Percentiles rank a stretch among this genome's conserved stretches.
Evolutionary conservation across 2,797 vertebrate species (phyloP).

Genomic region (Cygnus olor): DNA sequence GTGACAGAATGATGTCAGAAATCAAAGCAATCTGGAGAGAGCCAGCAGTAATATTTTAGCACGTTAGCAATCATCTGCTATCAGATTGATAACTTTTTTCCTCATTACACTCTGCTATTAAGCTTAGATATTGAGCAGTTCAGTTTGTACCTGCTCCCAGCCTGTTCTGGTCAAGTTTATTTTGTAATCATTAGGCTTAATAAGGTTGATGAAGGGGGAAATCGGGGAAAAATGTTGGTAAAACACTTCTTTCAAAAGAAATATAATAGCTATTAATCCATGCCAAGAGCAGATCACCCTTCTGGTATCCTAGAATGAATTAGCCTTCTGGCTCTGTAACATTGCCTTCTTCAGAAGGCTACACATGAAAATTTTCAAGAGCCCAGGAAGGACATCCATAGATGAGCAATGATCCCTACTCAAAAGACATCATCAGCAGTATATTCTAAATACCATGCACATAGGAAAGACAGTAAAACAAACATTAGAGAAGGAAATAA

Average conservation of each 20-base stretch:
- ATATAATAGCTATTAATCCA: not conserved
- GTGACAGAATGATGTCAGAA: not conserved
- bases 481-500: not conserved
- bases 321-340: not conserved
- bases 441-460: not conserved
- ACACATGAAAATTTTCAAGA: not conserved
- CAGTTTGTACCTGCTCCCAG: not conserved
- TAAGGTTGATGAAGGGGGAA: not conserved
- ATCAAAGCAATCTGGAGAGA: slow-evolving; percentile 3
- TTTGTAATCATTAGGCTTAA: not conserved
- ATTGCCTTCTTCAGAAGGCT: not conserved
- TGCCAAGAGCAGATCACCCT: not conserved
- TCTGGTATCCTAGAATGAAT: not conserved
- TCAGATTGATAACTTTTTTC: slow-evolving; percentile 33
- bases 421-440: not conserved
- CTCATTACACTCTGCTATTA: slow-evolving; percentile 6
- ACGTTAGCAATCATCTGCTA: slow-evolving; percentile 10
- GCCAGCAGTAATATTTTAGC: slow-evolving; percentile 25
- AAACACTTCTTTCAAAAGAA: not conserved
- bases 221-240: not conserved
- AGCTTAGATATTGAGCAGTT: not conserved
- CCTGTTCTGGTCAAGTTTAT: not conserved
- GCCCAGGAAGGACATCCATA: not conserved
- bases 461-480: not conserved
- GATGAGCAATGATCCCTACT: fast-evolving